A percentile compares a stretch with the other conserved stretches of the same genome.
These are phyloP conservation scores for Drosophila melanosoma DNA, from an alignment of 2,888 invertebrate genomes.

Conservation along the genomic window DNA sequence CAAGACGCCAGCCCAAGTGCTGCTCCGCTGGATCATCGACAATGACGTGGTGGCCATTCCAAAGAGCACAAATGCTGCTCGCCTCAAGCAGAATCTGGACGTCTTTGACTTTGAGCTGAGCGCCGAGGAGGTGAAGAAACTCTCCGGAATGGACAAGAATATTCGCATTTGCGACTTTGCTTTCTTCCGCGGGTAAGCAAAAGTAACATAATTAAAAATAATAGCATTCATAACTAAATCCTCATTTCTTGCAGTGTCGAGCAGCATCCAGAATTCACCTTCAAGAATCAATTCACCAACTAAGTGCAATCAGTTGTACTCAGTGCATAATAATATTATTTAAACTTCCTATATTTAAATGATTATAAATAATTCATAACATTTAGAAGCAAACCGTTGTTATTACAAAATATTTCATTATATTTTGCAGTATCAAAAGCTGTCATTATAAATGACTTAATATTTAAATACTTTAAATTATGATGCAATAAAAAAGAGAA, in stretches of 20 bases:
- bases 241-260: constrained; percentile 83
- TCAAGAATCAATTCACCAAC: constrained; percentile 84
- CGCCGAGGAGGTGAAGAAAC: constrained; percentile 87
- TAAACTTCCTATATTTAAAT: neutral
- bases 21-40: constrained; percentile 90
- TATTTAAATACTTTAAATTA: neutral
- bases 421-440: neutral
- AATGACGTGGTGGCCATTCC: constrained; percentile 91
- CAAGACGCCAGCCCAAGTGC: constrained; percentile 91
- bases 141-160: constrained; percentile 88
- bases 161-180: constrained; percentile 90
- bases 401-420: neutral
- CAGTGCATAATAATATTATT: neutral
- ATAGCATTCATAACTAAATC: neutral
- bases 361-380: neutral
- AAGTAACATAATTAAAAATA: neutral
- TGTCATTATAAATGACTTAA: neutral
- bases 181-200: constrained; percentile 88
- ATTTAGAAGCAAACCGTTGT: neutral
- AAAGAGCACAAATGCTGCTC: constrained; percentile 91
- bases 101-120: constrained; percentile 90
- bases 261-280: constrained; percentile 91
- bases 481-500: constrained; percentile 7
- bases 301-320: constrained; percentile 27
- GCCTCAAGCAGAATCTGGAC: constrained; percentile 91